Evolutionary conservation across 2,113 vertebrate species (phyloP).

Genomic region (Nyctibius bracteatus): DNA sequence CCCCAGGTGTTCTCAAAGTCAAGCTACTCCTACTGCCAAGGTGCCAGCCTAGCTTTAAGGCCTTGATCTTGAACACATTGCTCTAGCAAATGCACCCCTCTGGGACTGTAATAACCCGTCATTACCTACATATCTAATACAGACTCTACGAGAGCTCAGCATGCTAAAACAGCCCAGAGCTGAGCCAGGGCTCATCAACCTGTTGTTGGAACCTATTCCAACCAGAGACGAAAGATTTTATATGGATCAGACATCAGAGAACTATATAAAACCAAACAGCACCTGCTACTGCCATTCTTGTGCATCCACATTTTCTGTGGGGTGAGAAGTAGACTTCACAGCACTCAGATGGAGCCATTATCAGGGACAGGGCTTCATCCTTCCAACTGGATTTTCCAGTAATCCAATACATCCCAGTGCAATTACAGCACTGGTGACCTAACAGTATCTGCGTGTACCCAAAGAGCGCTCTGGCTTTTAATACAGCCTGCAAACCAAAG

Average conservation of each 20-base stretch:
- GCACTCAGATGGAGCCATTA: neutral
- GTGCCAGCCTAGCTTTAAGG: neutral
- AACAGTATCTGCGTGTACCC: neutral
- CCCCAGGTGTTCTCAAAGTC: neutral
- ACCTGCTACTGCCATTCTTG: neutral
- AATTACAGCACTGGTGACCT: neutral
- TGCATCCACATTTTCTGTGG: neutral
- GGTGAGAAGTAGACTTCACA: neutral
- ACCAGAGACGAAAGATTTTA: neutral
- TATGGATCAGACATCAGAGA: neutral
- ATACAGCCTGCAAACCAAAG: neutral
- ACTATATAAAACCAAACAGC: neutral
- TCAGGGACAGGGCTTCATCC: neutral
- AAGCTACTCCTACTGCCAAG: neutral
- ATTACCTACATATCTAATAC: neutral
- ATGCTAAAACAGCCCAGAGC: neutral
- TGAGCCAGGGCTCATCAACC: neutral
- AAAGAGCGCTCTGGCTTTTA: neutral
- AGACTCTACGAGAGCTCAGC: neutral
- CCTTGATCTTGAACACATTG: fast-evolving
- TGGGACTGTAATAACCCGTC: neutral
- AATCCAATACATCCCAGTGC: neutral
- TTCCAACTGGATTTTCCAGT: neutral
- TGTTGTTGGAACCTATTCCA: neutral
- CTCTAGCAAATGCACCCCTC: neutral